These are phyloP conservation scores for Gracilinanus agilis DNA, from an alignment of 2,113 vertebrate species.

Conservation along the genomic window DNA sequence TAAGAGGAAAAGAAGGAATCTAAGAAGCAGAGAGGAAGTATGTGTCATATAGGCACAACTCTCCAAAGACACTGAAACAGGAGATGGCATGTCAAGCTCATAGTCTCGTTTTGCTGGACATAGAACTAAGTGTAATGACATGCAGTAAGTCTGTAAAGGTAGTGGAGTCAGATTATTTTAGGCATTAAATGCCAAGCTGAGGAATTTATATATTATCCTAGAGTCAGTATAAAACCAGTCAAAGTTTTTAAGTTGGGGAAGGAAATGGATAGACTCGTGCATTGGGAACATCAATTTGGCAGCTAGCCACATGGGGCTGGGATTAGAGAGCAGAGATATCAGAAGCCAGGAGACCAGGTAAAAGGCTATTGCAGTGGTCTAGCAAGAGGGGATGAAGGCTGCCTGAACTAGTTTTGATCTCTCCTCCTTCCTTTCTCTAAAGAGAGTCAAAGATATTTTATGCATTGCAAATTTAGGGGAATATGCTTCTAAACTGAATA, in stretches of 20 bases:
- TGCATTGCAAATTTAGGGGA: neutral
- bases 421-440: neutral
- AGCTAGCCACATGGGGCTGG: neutral
- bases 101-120: neutral
- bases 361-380: neutral
- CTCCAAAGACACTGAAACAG: neutral
- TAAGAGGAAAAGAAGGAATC: neutral
- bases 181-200: neutral
- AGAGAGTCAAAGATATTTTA: neutral
- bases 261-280: too few relatives aligned
- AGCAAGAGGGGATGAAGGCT: neutral
- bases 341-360: neutral
- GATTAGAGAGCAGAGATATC: neutral
- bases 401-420: neutral
- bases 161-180: neutral
- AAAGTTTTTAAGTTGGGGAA: neutral
- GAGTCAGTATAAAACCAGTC: neutral
- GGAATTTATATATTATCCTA: neutral
- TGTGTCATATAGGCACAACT: neutral
- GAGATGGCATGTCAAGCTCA: neutral
- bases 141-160: neutral
- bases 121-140: neutral
- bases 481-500: neutral
- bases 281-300: neutral
- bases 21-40: neutral